phyloP scores from a whole-genome alignment of 2,888 invertebrate genomes.

The Meliscaeva auricollis region DNA sequence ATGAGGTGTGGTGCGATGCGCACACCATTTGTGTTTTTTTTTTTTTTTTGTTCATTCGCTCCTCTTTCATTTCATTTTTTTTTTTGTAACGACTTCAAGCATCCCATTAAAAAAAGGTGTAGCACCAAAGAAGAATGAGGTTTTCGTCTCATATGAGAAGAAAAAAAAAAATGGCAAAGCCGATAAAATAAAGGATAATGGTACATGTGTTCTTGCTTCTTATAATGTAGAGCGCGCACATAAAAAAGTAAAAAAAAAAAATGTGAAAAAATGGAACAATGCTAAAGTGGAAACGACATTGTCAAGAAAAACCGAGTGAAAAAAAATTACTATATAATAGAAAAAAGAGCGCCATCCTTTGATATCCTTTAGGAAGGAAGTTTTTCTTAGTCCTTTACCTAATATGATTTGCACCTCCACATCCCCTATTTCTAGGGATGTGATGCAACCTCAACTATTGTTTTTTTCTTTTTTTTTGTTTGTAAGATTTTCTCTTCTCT shows the following conservation, averaged over 20 bases:
- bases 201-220: conserved; percentile 71
- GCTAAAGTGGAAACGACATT: conserved; percentile 53
- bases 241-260: conserved; percentile 21
- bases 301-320: conserved; percentile 46
- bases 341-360: conserved; percentile 39
- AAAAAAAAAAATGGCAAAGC: conserved; percentile 41
- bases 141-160: conserved; percentile 6
- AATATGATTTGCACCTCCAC: conserved; percentile 56
- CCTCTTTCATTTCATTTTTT: conserved; percentile 59
- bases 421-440: conserved; percentile 30
- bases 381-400: conserved; percentile 41
- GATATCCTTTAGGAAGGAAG: conserved; percentile 57
- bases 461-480: conserved; percentile 16
- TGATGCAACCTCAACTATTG: conserved; percentile 54
- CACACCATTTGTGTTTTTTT: conserved; percentile 48
- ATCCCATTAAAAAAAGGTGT: conserved; percentile 67
- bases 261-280: conserved; percentile 42
- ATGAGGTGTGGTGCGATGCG: conserved; percentile 72
- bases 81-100: conserved; percentile 60
- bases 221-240: conserved; percentile 43
- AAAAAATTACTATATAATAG: conserved; percentile 18
- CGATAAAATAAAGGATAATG: conserved; percentile 75
- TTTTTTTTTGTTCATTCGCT: conserved; percentile 12
- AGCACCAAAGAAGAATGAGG: conserved; percentile 11
- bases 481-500: conserved; percentile 20